A percentile compares a stretch with the other conserved stretches of the same genome.
These are phyloP conservation scores for Chrysemys picta DNA, from an alignment of 2,113 vertebrate species.

Conservation along the genomic window DNA sequence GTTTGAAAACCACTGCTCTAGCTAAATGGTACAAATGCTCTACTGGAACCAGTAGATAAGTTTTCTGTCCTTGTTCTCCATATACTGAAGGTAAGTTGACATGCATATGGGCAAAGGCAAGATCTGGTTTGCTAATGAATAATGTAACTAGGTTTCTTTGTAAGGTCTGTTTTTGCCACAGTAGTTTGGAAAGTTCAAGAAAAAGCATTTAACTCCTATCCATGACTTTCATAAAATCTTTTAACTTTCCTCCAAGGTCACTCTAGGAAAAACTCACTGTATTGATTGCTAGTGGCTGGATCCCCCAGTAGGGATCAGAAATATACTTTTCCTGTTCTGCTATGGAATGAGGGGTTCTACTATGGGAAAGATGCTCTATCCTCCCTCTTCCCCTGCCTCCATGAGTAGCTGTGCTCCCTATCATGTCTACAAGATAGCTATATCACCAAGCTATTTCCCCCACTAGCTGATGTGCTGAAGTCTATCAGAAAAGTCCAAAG, in stretches of 20 bases:
- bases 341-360: not conserved
- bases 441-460: not conserved
- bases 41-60: slow-evolving; percentile 40
- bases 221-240: fast-evolving
- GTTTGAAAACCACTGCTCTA: not conserved
- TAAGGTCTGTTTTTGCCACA: not conserved
- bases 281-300: not conserved
- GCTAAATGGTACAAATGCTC: slow-evolving; percentile 25
- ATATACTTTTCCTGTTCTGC: not conserved
- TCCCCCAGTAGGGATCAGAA: not conserved
- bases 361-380: not conserved
- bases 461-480: not conserved
- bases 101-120: not conserved
- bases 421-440: not conserved
- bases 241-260: not conserved
- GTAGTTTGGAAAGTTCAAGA: not conserved
- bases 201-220: not conserved
- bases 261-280: not conserved
- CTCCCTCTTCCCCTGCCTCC: not conserved
- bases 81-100: not conserved
- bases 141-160: not conserved
- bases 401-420: fast-evolving
- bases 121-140: not conserved
- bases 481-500: not conserved
- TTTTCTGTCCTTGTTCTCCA: slow-evolving; percentile 22